phyloP scores from a whole-genome alignment of 1,140 invertebrate genomes.

The Diorhabda elongata region DNA sequence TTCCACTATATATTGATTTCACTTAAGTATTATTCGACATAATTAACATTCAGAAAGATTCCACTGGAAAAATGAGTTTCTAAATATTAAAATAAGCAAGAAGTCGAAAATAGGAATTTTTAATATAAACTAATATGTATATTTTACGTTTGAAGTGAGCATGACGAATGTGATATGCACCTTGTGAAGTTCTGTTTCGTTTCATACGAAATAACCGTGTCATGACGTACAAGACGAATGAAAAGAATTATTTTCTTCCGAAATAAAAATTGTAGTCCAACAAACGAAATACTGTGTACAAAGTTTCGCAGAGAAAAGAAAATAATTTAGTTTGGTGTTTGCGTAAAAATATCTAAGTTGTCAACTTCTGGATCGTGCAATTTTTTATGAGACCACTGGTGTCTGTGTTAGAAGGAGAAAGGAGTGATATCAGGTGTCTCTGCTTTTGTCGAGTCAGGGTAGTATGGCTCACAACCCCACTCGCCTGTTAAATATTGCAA shows the following conservation, averaged over 20 bases:
- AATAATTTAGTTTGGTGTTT: conserved; percentile 3
- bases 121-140: background rate
- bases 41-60: no score
- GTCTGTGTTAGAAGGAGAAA: conserved; percentile 16
- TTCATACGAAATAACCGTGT: background rate
- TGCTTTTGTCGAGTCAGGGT: conserved; percentile 19
- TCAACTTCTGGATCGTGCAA: conserved; percentile 13
- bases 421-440: conserved; percentile 22
- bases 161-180: background rate
- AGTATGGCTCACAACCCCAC: conserved; percentile 20
- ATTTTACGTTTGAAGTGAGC: background rate
- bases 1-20: no score
- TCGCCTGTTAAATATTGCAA: conserved; percentile 33
- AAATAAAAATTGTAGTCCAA: background rate
- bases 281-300: background rate
- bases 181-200: background rate
- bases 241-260: background rate
- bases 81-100: no score
- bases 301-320: background rate
- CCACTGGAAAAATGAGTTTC: no score
- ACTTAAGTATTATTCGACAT: no score
- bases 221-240: background rate
- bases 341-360: conserved; percentile 7
- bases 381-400: conserved; percentile 16
- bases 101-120: no score